Conservation (phyloP, 2,888 invertebrate species). For the Nasonia oneida region DNA sequence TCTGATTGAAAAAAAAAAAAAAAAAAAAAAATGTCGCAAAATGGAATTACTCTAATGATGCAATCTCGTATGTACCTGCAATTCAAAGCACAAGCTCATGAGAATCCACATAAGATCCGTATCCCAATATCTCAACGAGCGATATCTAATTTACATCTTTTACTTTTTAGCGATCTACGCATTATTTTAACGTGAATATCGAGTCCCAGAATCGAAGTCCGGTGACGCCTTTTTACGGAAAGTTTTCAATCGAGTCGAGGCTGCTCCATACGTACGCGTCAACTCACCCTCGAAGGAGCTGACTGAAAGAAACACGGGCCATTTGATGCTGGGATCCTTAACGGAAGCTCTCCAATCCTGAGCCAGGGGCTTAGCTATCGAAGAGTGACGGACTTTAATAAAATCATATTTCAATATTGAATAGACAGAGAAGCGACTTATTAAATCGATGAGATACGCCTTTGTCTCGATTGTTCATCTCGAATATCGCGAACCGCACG, state of each 20-base stretch:
- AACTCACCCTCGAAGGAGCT: slow-evolving; percentile 77
- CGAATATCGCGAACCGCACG: too few relatives aligned
- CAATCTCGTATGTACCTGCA: neutral
- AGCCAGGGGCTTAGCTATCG: slow-evolving; percentile 46
- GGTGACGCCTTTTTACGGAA: neutral
- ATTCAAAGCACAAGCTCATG: neutral
- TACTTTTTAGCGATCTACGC: too few relatives aligned
- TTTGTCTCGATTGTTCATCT: too few relatives aligned
- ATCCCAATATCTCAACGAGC: neutral
- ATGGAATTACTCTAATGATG: neutral
- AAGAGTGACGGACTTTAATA: neutral
- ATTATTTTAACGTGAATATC: too few relatives aligned
- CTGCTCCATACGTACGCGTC: neutral
- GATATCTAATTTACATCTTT: neutral
- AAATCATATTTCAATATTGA: neutral
- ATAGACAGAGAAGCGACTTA: too few relatives aligned
- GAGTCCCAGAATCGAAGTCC: neutral
- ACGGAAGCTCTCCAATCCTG: slow-evolving; percentile 63
- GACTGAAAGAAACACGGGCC: slow-evolving; percentile 74
- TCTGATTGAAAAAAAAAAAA: too few relatives aligned
- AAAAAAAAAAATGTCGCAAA: neutral
- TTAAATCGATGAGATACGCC: too few relatives aligned
- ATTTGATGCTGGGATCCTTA: slow-evolving; percentile 70
- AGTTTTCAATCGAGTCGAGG: neutral
- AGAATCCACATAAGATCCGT: neutral